phyloP scores from a whole-genome alignment of 1,140 invertebrate species.

The Liolophura sinensis region DNA sequence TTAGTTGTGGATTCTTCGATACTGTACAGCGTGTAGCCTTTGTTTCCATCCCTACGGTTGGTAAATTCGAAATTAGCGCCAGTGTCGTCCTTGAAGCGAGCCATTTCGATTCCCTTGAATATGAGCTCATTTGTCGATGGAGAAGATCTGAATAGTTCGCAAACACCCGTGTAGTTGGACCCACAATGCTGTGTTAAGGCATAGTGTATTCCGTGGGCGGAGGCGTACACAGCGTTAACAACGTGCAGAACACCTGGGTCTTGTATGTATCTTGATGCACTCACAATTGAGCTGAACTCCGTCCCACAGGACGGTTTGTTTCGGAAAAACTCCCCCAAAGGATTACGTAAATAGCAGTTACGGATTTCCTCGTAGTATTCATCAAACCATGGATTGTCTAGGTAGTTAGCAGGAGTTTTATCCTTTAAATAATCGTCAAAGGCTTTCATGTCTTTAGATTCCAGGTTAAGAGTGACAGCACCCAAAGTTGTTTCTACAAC shows the following conservation, averaged over 20 bases:
- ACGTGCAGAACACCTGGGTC: slow-evolving; percentile 44
- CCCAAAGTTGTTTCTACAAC: slow-evolving; percentile 31
- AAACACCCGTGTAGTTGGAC: slow-evolving; percentile 40
- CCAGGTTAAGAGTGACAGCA: slow-evolving; percentile 39
- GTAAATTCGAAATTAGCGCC: slow-evolving; percentile 32
- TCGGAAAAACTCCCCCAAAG: slow-evolving; percentile 7
- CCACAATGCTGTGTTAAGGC: slow-evolving; percentile 42
- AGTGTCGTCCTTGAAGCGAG: slow-evolving; percentile 39
- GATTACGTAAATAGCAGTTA: slow-evolving; percentile 43
- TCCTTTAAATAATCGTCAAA: slow-evolving; percentile 42
- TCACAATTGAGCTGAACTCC: slow-evolving; percentile 26
- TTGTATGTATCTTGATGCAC: slow-evolving; percentile 34
- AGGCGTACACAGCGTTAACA: slow-evolving; percentile 47
- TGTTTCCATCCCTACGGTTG: slow-evolving; percentile 38
- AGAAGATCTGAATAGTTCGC: slow-evolving; percentile 37
- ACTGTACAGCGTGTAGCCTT: slow-evolving; percentile 38
- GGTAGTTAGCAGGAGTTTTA: slow-evolving; percentile 43
- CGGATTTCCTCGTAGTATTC: slow-evolving; percentile 50
- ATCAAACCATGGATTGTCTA: slow-evolving; percentile 52
- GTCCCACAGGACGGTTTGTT: slow-evolving; percentile 30
- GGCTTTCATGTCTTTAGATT: slow-evolving; percentile 28
- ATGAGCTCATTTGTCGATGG: slow-evolving; percentile 24
- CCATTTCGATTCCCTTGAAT: slow-evolving; percentile 35
- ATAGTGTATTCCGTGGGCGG: slow-evolving; percentile 41
- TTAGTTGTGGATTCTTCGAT: slow-evolving; percentile 6